Evolutionary conservation across 2,888 invertebrate species (phyloP).

Genomic region (Phaedon cochleariae): DNA sequence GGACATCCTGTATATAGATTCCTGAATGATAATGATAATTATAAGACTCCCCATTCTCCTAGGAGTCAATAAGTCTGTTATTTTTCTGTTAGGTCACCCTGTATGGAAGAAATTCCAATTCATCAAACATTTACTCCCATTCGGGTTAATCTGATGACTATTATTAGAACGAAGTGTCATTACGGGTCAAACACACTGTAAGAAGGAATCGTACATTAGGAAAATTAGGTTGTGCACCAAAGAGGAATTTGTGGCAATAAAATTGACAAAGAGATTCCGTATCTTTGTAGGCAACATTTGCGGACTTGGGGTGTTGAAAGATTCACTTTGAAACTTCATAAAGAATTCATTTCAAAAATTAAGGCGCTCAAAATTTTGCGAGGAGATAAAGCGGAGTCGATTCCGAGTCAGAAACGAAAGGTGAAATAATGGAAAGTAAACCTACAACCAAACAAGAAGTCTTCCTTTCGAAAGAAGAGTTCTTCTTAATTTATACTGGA

Average conservation of each 20-base stretch:
- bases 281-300: slow-evolving; percentile 33
- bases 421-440: slow-evolving; percentile 48
- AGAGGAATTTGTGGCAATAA: slow-evolving; percentile 33
- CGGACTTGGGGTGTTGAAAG: slow-evolving; percentile 28
- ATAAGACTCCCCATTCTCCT: too few relatives aligned
- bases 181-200: slow-evolving; percentile 20
- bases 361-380: slow-evolving; percentile 28
- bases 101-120: too few relatives aligned
- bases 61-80: too few relatives aligned
- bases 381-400: slow-evolving; percentile 21
- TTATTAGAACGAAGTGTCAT: background rate
- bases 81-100: too few relatives aligned
- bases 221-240: slow-evolving; percentile 29
- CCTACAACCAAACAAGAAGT: background rate
- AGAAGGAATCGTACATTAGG: slow-evolving; percentile 23
- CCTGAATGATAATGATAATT: too few relatives aligned
- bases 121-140: too few relatives aligned
- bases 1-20: too few relatives aligned
- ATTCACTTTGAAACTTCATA: slow-evolving; percentile 37
- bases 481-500: background rate
- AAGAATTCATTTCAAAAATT: slow-evolving; percentile 34
- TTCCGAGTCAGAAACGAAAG: slow-evolving; percentile 44
- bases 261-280: slow-evolving; percentile 35
- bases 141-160: too few relatives aligned
- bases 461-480: background rate